phyloP scores from a whole-genome alignment of 92 coral and sea anemone species.

The Desmophyllum pertusum region DNA sequence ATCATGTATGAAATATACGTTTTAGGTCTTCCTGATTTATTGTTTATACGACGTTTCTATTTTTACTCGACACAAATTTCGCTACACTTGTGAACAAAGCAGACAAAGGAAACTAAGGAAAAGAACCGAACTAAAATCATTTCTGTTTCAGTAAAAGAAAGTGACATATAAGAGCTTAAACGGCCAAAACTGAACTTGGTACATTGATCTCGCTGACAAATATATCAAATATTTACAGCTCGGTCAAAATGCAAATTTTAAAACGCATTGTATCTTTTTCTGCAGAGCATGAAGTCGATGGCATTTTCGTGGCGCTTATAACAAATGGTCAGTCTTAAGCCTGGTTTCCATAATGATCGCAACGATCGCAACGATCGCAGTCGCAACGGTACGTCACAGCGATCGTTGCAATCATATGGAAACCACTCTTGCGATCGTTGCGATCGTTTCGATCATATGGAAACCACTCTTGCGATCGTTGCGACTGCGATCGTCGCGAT shows the following conservation, averaged over 20 bases:
- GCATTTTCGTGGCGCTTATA: background rate
- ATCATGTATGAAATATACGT: background rate
- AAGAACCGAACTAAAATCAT: background rate
- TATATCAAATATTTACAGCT: background rate
- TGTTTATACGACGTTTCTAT: background rate
- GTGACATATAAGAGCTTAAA: background rate
- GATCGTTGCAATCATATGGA: too few relatives aligned
- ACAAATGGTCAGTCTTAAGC: background rate
- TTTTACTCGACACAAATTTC: background rate
- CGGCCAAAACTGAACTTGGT: background rate
- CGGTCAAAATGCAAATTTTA: background rate
- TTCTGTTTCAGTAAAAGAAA: background rate
- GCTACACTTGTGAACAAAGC: background rate
- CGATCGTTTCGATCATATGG: too few relatives aligned
- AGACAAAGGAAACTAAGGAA: background rate
- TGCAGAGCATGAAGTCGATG: too few relatives aligned
- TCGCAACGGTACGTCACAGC: too few relatives aligned
- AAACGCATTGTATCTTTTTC: too few relatives aligned
- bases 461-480: too few relatives aligned
- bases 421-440: too few relatives aligned
- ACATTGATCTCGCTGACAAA: background rate
- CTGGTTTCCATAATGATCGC: too few relatives aligned
- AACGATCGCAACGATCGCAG: too few relatives aligned
- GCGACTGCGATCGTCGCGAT: too few relatives aligned
- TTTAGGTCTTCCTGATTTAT: background rate